A percentile compares a stretch with the other conserved stretches of the same genome.
Conservation (phyloP, 2,888 invertebrate genomes). For the Tipula unca region DNA sequence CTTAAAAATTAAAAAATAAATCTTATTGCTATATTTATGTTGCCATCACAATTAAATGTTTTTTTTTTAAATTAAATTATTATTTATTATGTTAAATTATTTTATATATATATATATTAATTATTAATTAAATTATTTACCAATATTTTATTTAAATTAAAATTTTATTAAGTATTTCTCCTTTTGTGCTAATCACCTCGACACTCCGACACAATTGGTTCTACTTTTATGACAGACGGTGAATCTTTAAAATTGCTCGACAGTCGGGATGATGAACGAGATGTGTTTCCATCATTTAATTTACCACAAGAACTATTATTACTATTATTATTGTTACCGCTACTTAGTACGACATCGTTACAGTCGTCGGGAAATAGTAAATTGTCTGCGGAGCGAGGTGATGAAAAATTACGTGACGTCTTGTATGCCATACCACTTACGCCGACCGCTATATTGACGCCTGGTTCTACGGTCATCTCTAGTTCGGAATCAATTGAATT, state of each 20-base stretch:
- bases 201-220: conserved; percentile 53
- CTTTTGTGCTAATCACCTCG: conserved; percentile 47
- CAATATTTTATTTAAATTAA: background rate
- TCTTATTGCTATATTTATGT: conserved; percentile 14
- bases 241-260: conserved; percentile 41
- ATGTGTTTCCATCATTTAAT: conserved; percentile 39
- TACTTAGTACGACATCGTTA: conserved; percentile 39
- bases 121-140: background rate
- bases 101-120: too few species aligned
- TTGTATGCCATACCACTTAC: conserved; percentile 57
- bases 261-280: conserved; percentile 32
- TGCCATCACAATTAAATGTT: conserved; percentile 14
- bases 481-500: conserved; percentile 55
- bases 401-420: conserved; percentile 35
- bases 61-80: background rate
- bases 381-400: conserved; percentile 47
- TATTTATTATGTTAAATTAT: background rate
- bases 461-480: conserved; percentile 57
- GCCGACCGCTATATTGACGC: conserved; percentile 41
- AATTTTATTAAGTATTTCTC: background rate
- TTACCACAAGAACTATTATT: conserved; percentile 24
- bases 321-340: conserved; percentile 31
- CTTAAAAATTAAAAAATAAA: background rate
- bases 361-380: conserved; percentile 57
- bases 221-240: conserved; percentile 59